A percentile compares a stretch with the other conserved stretches of the same genome.
Conservation (phyloP, 2,797 vertebrate genomes). For the Holocentrus rufus region DNA sequence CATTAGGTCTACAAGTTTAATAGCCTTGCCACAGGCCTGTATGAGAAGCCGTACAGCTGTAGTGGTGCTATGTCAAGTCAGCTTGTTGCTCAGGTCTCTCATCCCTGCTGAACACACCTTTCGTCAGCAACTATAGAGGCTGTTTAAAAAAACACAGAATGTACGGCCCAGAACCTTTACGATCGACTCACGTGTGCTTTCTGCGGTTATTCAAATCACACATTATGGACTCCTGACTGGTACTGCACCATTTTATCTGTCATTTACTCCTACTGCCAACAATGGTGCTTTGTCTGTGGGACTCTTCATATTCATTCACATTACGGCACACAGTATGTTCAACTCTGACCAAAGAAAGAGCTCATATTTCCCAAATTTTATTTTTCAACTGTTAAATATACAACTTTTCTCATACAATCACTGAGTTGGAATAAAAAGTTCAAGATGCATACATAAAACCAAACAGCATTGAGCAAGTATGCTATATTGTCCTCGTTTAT, state of each 20-base stretch:
- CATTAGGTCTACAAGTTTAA: background rate
- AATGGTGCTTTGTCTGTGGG: background rate
- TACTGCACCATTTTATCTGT: background rate
- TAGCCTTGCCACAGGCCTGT: background rate
- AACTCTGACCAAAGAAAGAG: background rate
- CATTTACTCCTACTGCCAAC: background rate
- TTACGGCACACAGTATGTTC: background rate
- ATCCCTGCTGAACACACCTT: background rate
- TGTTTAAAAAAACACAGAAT: background rate
- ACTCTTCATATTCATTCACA: no score
- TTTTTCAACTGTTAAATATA: constrained; percentile 76
- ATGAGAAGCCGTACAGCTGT: background rate
- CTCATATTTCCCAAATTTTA: constrained; percentile 70
- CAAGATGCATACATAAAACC: constrained; percentile 78
- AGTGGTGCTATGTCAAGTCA: background rate
- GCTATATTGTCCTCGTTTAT: constrained; percentile 45
- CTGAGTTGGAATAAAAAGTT: constrained; percentile 76
- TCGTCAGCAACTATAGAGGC: background rate
- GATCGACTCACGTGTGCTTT: background rate
- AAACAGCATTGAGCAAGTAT: constrained; percentile 58
- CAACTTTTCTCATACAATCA: constrained; percentile 78
- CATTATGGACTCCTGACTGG: background rate
- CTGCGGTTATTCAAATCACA: background rate
- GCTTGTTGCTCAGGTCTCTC: background rate
- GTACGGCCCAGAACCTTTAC: no score